Evolutionary conservation across 2,888 invertebrate genomes (phyloP), one percentile per base, ranked within the genome.

Genomic region (Sesamia inferens): DNA sequence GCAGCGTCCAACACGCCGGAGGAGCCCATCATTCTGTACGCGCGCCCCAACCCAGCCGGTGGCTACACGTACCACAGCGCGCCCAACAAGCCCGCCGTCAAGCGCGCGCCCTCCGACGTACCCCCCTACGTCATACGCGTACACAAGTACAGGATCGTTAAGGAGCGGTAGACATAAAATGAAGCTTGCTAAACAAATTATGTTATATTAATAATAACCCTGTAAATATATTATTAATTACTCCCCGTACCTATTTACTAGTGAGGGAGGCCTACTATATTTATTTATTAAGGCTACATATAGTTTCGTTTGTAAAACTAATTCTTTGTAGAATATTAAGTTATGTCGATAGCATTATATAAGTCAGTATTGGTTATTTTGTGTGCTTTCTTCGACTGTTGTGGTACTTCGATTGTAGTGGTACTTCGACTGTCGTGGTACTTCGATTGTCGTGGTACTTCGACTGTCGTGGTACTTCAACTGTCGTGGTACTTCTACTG

Each of bases 91-190:
- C 42, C 72, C 4, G 73, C 68, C 69, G 70, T 68, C n/a, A 83
- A 76, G 73, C 84, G 84, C 55, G 82, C 87, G 59, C 71, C 76
- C 22, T 57, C 81, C 14, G 22, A 87, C 65, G 65, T 83, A 4
- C 93, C 94, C 2, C 94, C 94, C 0, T 87, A 93, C 78, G 89
- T 94, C 76, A 88, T 95, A 22, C 88, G 94, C 70, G 93, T 95
- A 44, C 95, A 95, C 82, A 94, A 93, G 79, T 92, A 94, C 78
- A 92, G 89, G 74, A 84, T 95, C n/a, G 65, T 84, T 24, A 79
- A 76, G 42, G 87, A 87, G 5, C 76, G 74, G 42, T 86, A 86
- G 77, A 69, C 76, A 7, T 24, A 61, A 54, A 47, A 14, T 10
- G 39, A 22, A 14, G 55, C 76, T 58, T 14, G 19, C 14, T 22